Evolutionary conservation across 2,888 invertebrate species (phyloP).

Genomic region (Scaptomyza caliginosa): DNA sequence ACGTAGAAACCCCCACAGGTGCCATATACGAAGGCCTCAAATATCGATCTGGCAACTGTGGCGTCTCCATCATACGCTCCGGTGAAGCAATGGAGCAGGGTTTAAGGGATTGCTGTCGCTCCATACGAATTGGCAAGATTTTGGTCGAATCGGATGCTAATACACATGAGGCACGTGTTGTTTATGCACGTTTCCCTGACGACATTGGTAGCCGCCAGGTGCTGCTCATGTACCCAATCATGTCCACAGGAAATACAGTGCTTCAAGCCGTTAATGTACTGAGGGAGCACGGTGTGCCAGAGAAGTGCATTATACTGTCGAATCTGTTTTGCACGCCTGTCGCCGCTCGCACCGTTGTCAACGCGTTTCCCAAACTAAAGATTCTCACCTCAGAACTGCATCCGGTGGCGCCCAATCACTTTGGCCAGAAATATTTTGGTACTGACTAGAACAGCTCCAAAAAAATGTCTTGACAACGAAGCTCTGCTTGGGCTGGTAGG

Average conservation of each 20-base stretch:
- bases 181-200: conserved; percentile 98
- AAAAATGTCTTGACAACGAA: conserved; percentile 65
- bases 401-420: conserved; percentile 97
- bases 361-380: conserved; percentile 95
- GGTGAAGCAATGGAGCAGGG: conserved; percentile 99
- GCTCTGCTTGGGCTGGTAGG: conserved; percentile 77
- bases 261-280: conserved; percentile 96
- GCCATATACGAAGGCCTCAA: conserved; percentile 95
- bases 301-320: conserved; percentile 97
- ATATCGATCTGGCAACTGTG: conserved; percentile 99
- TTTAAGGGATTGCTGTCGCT: conserved; percentile 97
- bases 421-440: conserved; percentile 99
- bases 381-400: conserved; percentile 98
- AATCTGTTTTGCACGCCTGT: conserved; percentile 98
- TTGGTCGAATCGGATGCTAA: conserved; percentile 98
- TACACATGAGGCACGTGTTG: conserved; percentile 97
- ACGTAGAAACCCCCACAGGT: conserved; percentile 95
- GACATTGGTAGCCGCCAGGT: conserved; percentile 95
- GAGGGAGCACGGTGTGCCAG: conserved; percentile 96
- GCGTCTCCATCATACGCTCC: conserved; percentile 97
- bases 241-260: conserved; percentile 99
- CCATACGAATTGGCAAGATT: conserved; percentile 99
- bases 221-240: conserved; percentile 98
- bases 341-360: conserved; percentile 92
- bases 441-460: conserved; percentile 89